Evolutionary conservation across 2,113 vertebrate genomes (phyloP).

Genomic region (Poeciliopsis turrubarensis): DNA sequence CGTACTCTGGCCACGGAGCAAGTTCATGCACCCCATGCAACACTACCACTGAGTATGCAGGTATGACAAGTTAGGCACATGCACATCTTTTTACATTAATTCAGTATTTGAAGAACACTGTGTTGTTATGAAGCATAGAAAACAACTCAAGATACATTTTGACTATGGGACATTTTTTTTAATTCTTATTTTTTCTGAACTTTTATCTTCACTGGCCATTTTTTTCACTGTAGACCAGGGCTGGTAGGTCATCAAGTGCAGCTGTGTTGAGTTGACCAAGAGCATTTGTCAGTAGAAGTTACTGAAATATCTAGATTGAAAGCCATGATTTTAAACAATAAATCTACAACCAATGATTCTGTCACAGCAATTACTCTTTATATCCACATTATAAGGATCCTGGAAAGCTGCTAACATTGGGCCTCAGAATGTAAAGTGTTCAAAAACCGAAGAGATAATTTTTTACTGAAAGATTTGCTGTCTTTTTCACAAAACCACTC

Average conservation of each 20-base stretch:
- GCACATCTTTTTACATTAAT: not conserved
- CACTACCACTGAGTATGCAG: conserved; percentile 85
- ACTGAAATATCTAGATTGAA: not conserved
- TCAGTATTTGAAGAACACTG: not conserved
- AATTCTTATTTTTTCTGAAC: not conserved
- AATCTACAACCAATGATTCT: not conserved
- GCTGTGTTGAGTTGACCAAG: too few relatives aligned
- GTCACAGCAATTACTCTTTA: not conserved
- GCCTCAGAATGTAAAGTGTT: not conserved
- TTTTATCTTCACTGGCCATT: not conserved
- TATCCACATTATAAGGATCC: not conserved
- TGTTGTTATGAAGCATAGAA: not conserved
- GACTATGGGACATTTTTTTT: not conserved
- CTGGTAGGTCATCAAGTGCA: not conserved
- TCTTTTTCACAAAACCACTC: not conserved
- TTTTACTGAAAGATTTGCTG: not conserved
- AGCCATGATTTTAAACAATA: not conserved
- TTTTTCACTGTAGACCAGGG: not conserved
- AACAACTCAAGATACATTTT: not conserved
- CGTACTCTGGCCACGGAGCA: conserved; percentile 89
- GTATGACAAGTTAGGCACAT: conserved; percentile 55
- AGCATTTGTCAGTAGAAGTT: not conserved
- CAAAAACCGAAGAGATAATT: not conserved
- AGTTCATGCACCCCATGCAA: conserved; percentile 89
- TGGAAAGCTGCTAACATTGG: not conserved